Conservation (phyloP, 2,797 vertebrate species). For the Urocyon cinereoargenteus region DNA sequence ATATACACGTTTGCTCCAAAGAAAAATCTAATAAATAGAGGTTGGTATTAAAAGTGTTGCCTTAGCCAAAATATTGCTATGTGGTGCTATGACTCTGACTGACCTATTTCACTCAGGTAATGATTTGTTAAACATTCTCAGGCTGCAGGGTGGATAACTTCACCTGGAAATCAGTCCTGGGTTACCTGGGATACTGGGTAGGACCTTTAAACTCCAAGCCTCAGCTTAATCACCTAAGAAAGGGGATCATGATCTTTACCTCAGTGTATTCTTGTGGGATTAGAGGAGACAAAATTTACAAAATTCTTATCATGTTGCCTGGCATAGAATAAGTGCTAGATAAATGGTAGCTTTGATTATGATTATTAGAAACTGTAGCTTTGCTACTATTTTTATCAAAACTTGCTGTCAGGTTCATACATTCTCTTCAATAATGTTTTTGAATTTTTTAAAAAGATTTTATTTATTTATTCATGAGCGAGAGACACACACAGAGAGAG, state of each 20-base stretch:
- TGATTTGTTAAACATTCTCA: constrained; percentile 25
- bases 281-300: not conserved
- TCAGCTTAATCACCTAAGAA: not conserved
- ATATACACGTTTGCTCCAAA: not conserved
- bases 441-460: too few species aligned
- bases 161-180: not conserved
- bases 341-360: not conserved
- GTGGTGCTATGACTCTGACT: not conserved
- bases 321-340: not conserved
- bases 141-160: not conserved
- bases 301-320: not conserved
- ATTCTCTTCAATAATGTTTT: not conserved
- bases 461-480: too few species aligned
- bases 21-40: constrained; percentile 23
- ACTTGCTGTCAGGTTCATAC: not conserved
- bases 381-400: constrained; percentile 7
- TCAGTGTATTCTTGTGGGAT: not conserved
- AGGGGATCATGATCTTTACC: not conserved
- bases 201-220: not conserved
- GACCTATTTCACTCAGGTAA: not conserved
- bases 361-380: not conserved
- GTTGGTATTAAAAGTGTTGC: not conserved
- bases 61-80: not conserved
- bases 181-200: not conserved
- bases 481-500: too few species aligned